Conservation (phyloP, 2,888 invertebrate species). For the Drepana falcataria region DNA sequence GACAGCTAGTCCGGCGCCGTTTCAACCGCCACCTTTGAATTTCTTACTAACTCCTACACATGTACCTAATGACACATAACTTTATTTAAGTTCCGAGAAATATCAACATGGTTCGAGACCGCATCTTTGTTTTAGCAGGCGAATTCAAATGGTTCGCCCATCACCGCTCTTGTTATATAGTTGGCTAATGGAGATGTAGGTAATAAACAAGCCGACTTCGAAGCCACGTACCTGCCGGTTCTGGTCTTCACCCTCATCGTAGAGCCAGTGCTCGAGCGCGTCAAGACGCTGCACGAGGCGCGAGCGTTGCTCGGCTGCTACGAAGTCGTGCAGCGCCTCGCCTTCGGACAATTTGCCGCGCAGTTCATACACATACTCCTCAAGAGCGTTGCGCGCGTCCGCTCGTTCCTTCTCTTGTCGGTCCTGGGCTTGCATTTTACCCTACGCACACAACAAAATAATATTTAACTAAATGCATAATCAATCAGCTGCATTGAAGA, state of each 20-base stretch:
- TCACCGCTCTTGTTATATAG: too few relatives aligned
- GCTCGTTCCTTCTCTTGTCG: constrained; percentile 95
- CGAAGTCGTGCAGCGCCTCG: constrained; percentile 85
- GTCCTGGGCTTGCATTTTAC: constrained; percentile 90
- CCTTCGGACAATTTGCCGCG: constrained; percentile 91
- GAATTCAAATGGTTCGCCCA: too few relatives aligned
- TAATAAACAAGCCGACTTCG: too few relatives aligned
- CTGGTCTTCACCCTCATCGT: constrained; percentile 96
- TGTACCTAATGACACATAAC: too few relatives aligned
- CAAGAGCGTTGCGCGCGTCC: constrained; percentile 97
- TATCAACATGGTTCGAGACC: too few relatives aligned
- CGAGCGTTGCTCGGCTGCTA: constrained; percentile 83
- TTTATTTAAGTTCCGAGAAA: too few relatives aligned
- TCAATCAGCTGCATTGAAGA: too few relatives aligned
- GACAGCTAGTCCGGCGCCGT: too few relatives aligned
- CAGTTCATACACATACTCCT: constrained; percentile 98
- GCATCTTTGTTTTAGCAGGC: too few relatives aligned
- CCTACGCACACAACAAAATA: constrained; percentile 54
- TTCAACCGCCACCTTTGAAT: too few relatives aligned
- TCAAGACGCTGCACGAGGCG: constrained; percentile 83
- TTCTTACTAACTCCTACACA: too few relatives aligned
- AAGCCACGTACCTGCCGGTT: constrained; percentile 76
- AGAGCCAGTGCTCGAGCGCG: constrained; percentile 96
- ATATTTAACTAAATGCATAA: not conserved
- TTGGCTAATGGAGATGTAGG: too few relatives aligned